Evolutionary conservation across 1,140 invertebrate species (phyloP), one percentile per base, ranked within the genome.

Genomic region (Pogonognathellus flavescens): DNA sequence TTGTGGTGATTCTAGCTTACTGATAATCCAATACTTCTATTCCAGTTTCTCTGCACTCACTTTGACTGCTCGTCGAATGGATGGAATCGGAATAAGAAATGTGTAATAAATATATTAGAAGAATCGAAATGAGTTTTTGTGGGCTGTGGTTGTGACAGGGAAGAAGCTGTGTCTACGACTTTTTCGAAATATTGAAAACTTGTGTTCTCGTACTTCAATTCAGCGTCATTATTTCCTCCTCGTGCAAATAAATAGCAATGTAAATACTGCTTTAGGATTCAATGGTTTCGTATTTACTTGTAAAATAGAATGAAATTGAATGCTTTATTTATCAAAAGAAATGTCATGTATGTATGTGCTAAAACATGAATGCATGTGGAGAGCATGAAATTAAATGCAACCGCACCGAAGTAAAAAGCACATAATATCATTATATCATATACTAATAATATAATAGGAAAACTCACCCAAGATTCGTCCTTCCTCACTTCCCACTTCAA

Each of bases 41-140:
- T 76, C 70, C 41, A 31, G 70, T 76, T 76, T 76, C 70, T 76
- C 41, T 72, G 31, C 70, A 49, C 18, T 76, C 70, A 16, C 14
- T 41, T n/a, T 41, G 22, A 66, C 22, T 66, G 25, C 22, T 31
- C 60, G 60, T 20, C 22, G 3, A 9, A 20, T 62, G 16, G 70
- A 76, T 76, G 70, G 70, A 76, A 76, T 76, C 41, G 70, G 70
- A 76, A 76, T 76, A 76, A 49, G 80, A 82, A 82, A 82, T 82
- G 50, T 82, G 80, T 55, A 82, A 82, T 82, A 82, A 82, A 82
- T 82, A 82, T 57, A 82, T 82, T 82, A 55, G 80, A 52, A 76
- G 70, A 82, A 82, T 82, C 49, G 80, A 52, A 82, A 82, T 82
- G 80, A 82, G 80, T 82, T 82, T 82, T 82, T 82, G 80, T 59